Evolutionary conservation across 2,888 invertebrate genomes (phyloP).

Genomic region (Sminthurinus aureus): DNA sequence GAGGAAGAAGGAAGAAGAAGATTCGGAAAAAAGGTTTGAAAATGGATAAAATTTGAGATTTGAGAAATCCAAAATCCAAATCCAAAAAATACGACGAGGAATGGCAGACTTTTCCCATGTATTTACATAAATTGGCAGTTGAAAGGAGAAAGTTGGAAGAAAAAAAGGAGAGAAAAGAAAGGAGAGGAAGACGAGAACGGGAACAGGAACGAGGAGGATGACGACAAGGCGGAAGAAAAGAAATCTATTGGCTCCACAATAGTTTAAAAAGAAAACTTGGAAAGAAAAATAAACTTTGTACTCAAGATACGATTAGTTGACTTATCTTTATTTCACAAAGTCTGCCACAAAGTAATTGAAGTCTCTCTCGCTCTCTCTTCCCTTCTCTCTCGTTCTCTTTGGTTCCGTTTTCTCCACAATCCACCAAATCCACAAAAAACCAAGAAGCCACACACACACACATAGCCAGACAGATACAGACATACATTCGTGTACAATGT

Average conservation of each 20-base stretch:
- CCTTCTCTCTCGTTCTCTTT: background rate
- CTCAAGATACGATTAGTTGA: slow-evolving; percentile 12
- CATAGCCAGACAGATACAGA: too few species aligned
- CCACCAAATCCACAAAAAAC: too few species aligned
- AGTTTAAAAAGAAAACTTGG: background rate
- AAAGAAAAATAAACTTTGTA: slow-evolving; percentile 20
- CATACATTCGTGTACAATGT: too few species aligned
- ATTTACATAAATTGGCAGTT: slow-evolving; percentile 16
- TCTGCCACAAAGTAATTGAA: slow-evolving; percentile 15
- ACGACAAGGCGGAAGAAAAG: background rate
- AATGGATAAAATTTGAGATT: background rate
- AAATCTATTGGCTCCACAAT: slow-evolving; percentile 1
- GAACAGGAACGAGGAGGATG: too few species aligned
- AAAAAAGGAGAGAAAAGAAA: background rate
- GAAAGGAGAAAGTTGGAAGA: background rate
- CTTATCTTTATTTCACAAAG: slow-evolving; percentile 20
- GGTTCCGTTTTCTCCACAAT: background rate
- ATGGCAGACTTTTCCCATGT: background rate
- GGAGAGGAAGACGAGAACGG: too few species aligned
- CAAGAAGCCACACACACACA: too few species aligned
- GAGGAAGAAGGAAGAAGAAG: background rate
- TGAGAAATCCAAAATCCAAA: background rate
- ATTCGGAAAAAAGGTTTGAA: background rate
- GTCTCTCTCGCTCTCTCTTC: background rate
- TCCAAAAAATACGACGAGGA: too few species aligned